Conservation (phyloP, 2,797 vertebrate species). For the Gallinago stenura region DNA sequence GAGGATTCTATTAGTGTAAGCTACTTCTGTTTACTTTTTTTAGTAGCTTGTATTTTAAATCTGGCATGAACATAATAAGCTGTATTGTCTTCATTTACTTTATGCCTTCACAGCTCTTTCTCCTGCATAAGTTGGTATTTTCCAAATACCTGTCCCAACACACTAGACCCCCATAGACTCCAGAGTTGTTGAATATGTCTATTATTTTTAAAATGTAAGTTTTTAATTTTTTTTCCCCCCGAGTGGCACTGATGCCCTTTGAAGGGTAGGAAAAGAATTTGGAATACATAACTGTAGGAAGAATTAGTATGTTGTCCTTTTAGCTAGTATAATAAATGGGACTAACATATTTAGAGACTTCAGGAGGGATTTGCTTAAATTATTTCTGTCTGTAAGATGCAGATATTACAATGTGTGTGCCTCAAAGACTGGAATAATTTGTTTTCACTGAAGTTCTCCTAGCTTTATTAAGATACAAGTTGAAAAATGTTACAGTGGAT, state of each 20-base stretch:
- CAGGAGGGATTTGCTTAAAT: neutral
- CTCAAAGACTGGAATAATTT: slow-evolving; percentile 32
- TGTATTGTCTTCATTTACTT: neutral
- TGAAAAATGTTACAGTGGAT: neutral
- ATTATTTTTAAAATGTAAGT: neutral
- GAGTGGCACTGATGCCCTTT: neutral
- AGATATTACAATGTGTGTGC: slow-evolving; percentile 22
- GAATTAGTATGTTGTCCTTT: neutral
- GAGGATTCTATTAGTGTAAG: slow-evolving; percentile 56
- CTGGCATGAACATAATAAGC: slow-evolving; percentile 1
- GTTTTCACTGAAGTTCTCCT: neutral
- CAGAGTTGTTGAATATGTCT: slow-evolving; percentile 14
- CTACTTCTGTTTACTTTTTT: slow-evolving; percentile 61
- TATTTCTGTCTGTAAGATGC: slow-evolving; percentile 25
- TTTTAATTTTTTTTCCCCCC: neutral
- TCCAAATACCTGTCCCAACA: neutral
- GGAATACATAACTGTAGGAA: neutral
- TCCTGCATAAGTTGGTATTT: neutral
- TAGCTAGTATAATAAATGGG: neutral
- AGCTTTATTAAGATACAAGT: neutral
- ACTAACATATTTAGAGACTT: slow-evolving; percentile 10
- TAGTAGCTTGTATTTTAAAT: slow-evolving; percentile 58
- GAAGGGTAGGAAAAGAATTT: neutral
- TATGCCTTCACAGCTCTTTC: slow-evolving; percentile 43
- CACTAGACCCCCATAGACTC: neutral